These are phyloP conservation scores for Pangasius djambal DNA, from an alignment of 2,797 vertebrate species.

Conservation along the genomic window DNA sequence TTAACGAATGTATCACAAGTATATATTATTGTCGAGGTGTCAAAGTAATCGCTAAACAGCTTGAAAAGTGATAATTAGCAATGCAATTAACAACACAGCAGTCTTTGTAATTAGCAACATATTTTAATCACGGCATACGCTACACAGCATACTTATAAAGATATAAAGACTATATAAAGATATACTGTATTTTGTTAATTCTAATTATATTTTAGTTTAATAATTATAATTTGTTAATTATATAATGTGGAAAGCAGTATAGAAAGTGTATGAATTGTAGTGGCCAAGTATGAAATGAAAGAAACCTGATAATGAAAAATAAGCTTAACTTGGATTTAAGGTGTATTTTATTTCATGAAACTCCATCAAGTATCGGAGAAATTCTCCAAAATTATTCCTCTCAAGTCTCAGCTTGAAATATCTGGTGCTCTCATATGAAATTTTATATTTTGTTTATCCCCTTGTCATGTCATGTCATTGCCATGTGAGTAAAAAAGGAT, in stretches of 20 bases:
- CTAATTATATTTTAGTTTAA: no score
- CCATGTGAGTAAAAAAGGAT: background rate
- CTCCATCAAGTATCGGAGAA: background rate
- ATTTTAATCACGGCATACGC: background rate
- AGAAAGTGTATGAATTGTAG: background rate
- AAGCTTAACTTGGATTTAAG: background rate
- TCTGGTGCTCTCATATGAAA: background rate
- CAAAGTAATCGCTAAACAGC: conserved; percentile 11
- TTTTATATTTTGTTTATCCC: background rate
- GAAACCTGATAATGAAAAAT: background rate
- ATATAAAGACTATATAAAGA: background rate
- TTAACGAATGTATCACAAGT: background rate
- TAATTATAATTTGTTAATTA: no score
- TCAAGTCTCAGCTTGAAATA: no score
- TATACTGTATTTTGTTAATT: background rate
- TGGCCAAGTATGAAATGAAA: background rate
- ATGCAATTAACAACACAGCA: conserved; percentile 18
- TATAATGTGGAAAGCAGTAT: no score
- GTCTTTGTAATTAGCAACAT: conserved; percentile 6
- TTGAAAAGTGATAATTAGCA: conserved; percentile 23
- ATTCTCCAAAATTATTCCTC: background rate
- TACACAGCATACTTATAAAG: background rate
- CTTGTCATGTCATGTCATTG: no score
- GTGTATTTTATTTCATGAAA: background rate
- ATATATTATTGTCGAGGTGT: background rate